Evolutionary conservation across 2,888 invertebrate genomes (phyloP), one percentile per base, ranked within the genome.

Genomic region (Drosophila falleni): DNA sequence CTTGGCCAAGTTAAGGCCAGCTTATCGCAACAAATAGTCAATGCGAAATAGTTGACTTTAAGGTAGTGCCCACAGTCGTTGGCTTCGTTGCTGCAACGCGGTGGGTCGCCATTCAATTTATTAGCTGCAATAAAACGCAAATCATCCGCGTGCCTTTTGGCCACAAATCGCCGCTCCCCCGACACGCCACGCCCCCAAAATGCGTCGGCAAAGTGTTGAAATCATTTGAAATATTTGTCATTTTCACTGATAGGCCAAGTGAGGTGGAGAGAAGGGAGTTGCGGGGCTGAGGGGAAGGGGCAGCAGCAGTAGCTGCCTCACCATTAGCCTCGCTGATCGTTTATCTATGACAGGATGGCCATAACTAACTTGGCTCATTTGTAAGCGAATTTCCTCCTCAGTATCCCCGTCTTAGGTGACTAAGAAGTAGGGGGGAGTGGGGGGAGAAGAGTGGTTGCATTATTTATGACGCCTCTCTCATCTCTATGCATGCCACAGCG

Each of bases 191-290:
- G 19, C 26, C 3, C 35, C n/a, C 33, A 31, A 37, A 9, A 15
- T 31, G 59, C 67, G 73, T 71, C 80, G 80, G 83, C 86, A 89
- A 89, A 87, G 86, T 89, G 89, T 87, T 87, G 86, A 87, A 89
- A 81, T 88, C 89, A 88, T 87, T 89, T 89, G 89, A 89, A 88
- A 89, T 89, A 88, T 89, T 89, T 87, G 86, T 89, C 89, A 89
- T 87, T 88, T 88, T 77, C 58, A 65, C 68, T 63, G 89, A 89
- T 89, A 87, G 81, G 31, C 68, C 19, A 26, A 35, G 35, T 15
- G 60, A 13, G 16, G 26, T 4, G 31, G 31, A 3, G 0, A 4
- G 8, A n/a, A 4, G 23, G 47, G 16, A 16, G 58, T 51, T 44
- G 78, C 46, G 42, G 26, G 42, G 26, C 23, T 33, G 23, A 4